Base-by-base conservation (phyloP, 2,888 invertebrate species). In the Tupiocoris notatus region DNA sequence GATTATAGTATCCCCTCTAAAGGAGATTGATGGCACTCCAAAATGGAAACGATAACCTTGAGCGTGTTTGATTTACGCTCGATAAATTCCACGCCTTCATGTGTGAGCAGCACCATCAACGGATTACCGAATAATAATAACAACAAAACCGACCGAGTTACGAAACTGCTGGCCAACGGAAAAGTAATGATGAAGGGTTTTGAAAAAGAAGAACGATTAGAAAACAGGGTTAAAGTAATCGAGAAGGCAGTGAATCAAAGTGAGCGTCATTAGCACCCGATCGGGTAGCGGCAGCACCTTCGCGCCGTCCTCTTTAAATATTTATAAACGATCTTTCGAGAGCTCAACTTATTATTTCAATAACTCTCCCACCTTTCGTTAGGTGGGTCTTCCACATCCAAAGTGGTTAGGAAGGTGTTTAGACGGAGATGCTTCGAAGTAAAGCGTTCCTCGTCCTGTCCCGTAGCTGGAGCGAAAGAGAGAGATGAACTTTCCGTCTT, bases 301-400 rank as follows among this genome's bases (percentile, higher is more conserved):
- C 39, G 39, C 73, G 61, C 63, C 39, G 56, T 73, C 73, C 73
- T 73, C 62, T 73, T 73, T 73, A 73, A 73, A 73, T 73, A 73
- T 73, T 73, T 73, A 73, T 73, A 73, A 73, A 73, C 73, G 73
- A 73, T 73, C 73, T 73, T 73, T 73, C 73, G 73, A 73, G 73
- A 39, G 39, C 62, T 62, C 73, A 73, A 73, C 62, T 73, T 73
- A 73, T 73, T 62, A 73, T 73, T 73, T 73, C 73, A 73, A 73
- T 73, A 73, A 73, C 73, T 73, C 73, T 73, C 73, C 62, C 65
- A 65, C 17, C 63, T 63, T 20, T 63, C 63, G 63, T 63, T 67
- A 67, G 70, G 62, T 21, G 54, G 39, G 21, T 20, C 73, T 39
- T 39, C 39, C 39, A 12, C 12, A 39, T 39, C 39, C 39, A 73